Base-by-base conservation (phyloP, 1,140 invertebrate genomes). In the Asbolus verrucosus region DNA sequence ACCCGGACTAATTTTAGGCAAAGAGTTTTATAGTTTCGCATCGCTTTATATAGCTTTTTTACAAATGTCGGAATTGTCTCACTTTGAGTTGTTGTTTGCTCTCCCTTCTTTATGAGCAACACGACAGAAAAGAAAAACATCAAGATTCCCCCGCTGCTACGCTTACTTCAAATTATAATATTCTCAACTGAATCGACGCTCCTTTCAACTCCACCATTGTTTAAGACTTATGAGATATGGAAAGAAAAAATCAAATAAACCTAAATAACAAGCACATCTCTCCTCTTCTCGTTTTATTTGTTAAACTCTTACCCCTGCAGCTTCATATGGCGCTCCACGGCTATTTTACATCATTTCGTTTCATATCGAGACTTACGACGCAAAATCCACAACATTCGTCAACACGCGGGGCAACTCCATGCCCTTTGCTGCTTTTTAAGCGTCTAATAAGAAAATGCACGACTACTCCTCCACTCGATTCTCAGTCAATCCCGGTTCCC, bases 1-100 rank as follows among this genome's bases (percentile, higher is more conserved):
- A 74, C 46, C 66, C 65, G 65, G 67, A 76, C 74, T 76, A 76
- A 76, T 76, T 76, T 76, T 76, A 74, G 67, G 72, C 72, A 70
- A 73, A 74, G 72, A 76, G 72, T 72, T 76, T 75, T 76, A 76
- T 76, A 72, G 74, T 76, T 74, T 74, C 70, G 60, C 74, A 76
- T 76, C 70, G 46, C 67, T 65, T 71, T 74, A 70, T 74, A 76
- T 73, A 75, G 59, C 65, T 63, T 73, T 76, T 74, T 74, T 73
- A 70, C 68, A 74, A 76, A 73, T 70, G 73, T 67, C 62, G 43
- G 69, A 76, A 74, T 76, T 76, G 69, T 73, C 67, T 70, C 71
- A 75, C 71, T 72, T 70, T 70, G 67, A 71, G 63, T 73, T 67
- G 70, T 74, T 73, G 72, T 71, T 73, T 73, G 72, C 50, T 67